These are phyloP conservation scores for Pogonus chalceus DNA, from an alignment of 1,140 invertebrate species.

Conservation along the genomic window DNA sequence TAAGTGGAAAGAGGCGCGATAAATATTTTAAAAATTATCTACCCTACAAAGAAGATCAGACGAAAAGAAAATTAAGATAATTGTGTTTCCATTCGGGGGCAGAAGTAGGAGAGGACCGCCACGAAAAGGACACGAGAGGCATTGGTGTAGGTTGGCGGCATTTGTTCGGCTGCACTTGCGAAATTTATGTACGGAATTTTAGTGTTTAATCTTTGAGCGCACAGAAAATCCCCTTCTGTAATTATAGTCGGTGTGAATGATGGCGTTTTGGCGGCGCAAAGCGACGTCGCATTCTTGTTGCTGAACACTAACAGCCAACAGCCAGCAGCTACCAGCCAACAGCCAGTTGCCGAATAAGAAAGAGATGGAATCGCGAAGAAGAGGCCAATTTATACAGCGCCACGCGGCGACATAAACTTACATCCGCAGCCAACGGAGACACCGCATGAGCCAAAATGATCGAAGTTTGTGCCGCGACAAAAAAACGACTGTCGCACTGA, in stretches of 20 bases:
- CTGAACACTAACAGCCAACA: too few relatives aligned
- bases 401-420: neutral
- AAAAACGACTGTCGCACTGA: neutral
- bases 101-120: neutral
- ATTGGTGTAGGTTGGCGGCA: conserved; percentile 10
- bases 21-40: conserved; percentile 22
- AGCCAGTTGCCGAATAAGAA: neutral
- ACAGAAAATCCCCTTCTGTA: conserved; percentile 28
- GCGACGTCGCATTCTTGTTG: neutral
- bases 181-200: conserved; percentile 29
- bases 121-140: neutral
- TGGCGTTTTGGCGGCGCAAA: conserved; percentile 20
- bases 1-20: conserved; percentile 12
- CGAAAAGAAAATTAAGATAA: conserved; percentile 31
- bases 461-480: neutral
- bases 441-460: neutral
- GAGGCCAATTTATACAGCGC: neutral
- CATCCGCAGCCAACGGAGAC: neutral
- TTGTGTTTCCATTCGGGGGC: conserved; percentile 25
- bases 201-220: conserved; percentile 27
- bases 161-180: conserved; percentile 22
- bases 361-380: neutral
- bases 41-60: conserved; percentile 12
- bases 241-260: conserved; percentile 28
- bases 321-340: too few relatives aligned